A percentile compares a stretch with the other conserved stretches of the same genome.
Conservation (phyloP, 35 echinoderm and acorn worm genomes). For the Anneissia japonica region DNA sequence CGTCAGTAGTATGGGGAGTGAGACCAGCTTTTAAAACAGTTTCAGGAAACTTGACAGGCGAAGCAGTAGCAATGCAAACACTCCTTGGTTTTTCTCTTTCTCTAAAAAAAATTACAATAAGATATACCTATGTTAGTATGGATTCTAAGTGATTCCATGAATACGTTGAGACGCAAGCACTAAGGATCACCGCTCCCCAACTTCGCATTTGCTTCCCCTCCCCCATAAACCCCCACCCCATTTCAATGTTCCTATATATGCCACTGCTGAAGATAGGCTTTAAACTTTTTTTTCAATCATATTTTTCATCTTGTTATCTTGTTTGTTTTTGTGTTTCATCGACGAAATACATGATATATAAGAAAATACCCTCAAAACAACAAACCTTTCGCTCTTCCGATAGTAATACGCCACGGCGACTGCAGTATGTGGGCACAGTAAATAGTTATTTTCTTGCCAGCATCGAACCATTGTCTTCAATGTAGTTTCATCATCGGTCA, state of each 20-base stretch:
- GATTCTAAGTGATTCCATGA: too few relatives aligned
- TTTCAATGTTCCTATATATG: too few relatives aligned
- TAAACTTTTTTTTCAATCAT: too few relatives aligned
- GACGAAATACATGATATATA: too few relatives aligned
- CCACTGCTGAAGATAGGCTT: too few relatives aligned
- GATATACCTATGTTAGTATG: too few relatives aligned
- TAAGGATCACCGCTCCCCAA: too few relatives aligned
- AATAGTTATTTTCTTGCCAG: conserved; percentile 65
- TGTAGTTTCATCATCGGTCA: conserved; percentile 11
- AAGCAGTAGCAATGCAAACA: conserved; percentile 63
- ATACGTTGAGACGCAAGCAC: too few relatives aligned
- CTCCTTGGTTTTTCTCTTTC: neutral
- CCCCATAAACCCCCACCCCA: too few relatives aligned
- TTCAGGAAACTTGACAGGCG: conserved; percentile 85
- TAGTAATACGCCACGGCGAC: conserved; percentile 71
- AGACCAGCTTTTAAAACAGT: conserved; percentile 54
- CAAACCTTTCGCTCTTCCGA: neutral
- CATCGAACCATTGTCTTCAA: conserved; percentile 61
- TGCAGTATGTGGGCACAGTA: conserved; percentile 82
- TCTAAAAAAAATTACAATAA: neutral
- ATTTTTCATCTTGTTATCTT: too few relatives aligned
- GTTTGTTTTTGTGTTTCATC: too few relatives aligned
- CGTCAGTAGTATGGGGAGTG: conserved; percentile 8
- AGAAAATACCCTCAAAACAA: neutral
- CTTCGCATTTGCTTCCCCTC: too few relatives aligned